phyloP scores from a whole-genome alignment of 2,113 vertebrate species.

The Brachyhypopomus occidentalis region DNA sequence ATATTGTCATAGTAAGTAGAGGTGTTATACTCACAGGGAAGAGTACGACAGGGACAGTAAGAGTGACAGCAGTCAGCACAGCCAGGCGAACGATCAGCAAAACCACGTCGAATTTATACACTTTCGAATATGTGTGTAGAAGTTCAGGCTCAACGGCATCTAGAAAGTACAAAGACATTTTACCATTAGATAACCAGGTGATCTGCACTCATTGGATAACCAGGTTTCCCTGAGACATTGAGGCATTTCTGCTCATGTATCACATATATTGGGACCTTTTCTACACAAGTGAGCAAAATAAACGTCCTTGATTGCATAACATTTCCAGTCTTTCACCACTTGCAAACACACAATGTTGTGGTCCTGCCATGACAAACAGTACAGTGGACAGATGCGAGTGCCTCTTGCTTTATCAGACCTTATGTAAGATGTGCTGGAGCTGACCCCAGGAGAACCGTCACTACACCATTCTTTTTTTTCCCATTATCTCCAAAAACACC shows the following conservation, averaged over 20 bases:
- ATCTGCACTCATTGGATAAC: neutral
- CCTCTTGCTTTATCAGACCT: slow-evolving; percentile 51
- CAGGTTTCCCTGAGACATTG: neutral
- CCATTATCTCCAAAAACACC: neutral
- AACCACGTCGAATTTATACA: slow-evolving; percentile 79
- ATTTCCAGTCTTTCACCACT: slow-evolving; percentile 32
- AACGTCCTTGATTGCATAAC: slow-evolving; percentile 53
- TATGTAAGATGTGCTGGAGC: slow-evolving; percentile 44
- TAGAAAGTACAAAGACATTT: slow-evolving; percentile 55
- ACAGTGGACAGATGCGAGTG: slow-evolving; percentile 37
- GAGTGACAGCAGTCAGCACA: slow-evolving; percentile 90
- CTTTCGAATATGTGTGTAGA: slow-evolving; percentile 90
- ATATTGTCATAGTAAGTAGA: neutral
- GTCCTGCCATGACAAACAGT: slow-evolving; percentile 45
- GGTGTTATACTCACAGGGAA: slow-evolving; percentile 87
- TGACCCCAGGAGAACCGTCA: neutral
- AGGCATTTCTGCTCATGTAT: neutral
- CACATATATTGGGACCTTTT: neutral
- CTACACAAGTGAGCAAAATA: neutral
- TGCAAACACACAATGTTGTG: slow-evolving; percentile 1
- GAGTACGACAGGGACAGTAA: slow-evolving; percentile 95
- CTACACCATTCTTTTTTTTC: neutral
- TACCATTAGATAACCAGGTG: neutral
- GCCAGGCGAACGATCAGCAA: slow-evolving; percentile 93
- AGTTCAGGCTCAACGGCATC: slow-evolving; percentile 86